phyloP scores from a whole-genome alignment of 2,113 vertebrate species.

The Craseonycteris thonglongyai region DNA sequence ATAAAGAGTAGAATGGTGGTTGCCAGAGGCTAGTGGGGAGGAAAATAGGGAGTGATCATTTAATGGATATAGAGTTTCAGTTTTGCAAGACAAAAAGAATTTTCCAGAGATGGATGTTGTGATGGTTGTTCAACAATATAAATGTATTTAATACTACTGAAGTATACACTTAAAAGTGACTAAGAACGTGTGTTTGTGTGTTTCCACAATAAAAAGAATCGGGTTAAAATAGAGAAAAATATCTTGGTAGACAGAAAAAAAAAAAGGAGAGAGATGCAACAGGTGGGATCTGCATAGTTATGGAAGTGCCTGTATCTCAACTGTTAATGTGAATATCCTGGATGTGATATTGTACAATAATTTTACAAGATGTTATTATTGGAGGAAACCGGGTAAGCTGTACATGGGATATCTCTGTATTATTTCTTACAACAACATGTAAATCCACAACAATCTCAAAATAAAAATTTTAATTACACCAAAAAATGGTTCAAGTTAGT shows the following conservation, averaged over 20 bases:
- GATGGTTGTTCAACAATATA: background rate
- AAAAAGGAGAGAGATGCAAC: too few relatives aligned
- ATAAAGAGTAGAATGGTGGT: background rate
- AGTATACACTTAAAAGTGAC: background rate
- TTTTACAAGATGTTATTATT: background rate
- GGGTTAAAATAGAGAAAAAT: background rate
- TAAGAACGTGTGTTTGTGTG: background rate
- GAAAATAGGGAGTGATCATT: background rate
- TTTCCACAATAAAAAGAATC: background rate
- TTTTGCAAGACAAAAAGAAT: background rate
- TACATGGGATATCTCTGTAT: too few relatives aligned
- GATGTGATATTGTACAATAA: background rate
- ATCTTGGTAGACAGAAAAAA: background rate
- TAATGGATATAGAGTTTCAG: background rate
- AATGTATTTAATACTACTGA: background rate
- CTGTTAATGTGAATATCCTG: background rate
- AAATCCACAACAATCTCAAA: background rate
- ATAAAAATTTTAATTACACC: background rate
- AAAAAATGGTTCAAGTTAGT: slow-evolving; percentile 40
- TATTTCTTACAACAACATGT: background rate
- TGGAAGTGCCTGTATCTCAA: background rate
- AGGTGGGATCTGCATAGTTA: background rate
- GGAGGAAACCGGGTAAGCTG: background rate
- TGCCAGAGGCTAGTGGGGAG: background rate
- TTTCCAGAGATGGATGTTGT: background rate